Base-by-base conservation (phyloP, 2,888 invertebrate species). In the Acleris laterana region DNA sequence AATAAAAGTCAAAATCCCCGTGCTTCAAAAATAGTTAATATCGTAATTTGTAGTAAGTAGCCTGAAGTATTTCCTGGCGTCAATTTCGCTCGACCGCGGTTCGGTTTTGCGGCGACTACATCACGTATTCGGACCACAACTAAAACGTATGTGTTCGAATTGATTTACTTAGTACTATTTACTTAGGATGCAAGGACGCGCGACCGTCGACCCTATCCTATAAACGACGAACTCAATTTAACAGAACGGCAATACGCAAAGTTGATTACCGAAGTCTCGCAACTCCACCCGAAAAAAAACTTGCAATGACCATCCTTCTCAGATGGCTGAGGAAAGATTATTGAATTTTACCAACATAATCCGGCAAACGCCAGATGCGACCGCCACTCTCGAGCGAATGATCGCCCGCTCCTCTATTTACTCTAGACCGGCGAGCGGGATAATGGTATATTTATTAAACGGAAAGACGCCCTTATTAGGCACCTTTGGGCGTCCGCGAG, bases 301-400 rank as follows among this genome's bases (percentile, higher is more conserved):
- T 84, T 79, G 77, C 79, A 76, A 81, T 77, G 75, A 72, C 77
- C 75, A 77, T 75, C 80, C 76, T 77, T 69, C 86, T 80, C 88
- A 90, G 89, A 84, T 89, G 88, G 83, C 77, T 74, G 78, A 80
- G 78, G 75, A 78, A 79, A 87, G 85, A 85, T 89, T 90, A 89
- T 90, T 88, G 88, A 90, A 88, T 90, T 90, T 83, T 80, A 84
- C 81, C 83, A 81, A 85, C 83, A 85, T 89, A 88, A 90, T 88
- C 85, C 83, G 77, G 78, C 81, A 75, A 81, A 75, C 79, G 82
- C 85, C 90, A 90, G 88, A 83, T 88, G 90, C 71, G 87, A 71
- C 84, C 83, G 76, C 74, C 77, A 75, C 78, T 79, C 79, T 76
- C 75, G 73, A 78, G 81, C 82, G 80, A 85, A 84, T 83, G 85